These are phyloP conservation scores for Ectemnius continuus DNA, from an alignment of 2,888 invertebrate genomes.

Conservation along the genomic window DNA sequence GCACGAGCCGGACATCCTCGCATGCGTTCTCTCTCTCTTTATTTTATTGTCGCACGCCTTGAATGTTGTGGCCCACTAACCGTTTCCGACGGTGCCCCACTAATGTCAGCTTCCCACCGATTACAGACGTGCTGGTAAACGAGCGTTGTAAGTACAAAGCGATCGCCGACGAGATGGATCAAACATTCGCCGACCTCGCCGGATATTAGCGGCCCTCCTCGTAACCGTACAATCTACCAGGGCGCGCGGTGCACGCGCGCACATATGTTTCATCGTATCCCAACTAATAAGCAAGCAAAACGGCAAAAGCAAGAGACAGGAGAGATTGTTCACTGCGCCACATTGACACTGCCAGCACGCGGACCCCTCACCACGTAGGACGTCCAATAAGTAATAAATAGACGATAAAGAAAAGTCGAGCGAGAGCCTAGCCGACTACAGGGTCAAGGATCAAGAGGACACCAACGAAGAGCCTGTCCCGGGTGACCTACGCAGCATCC, in stretches of 20 bases:
- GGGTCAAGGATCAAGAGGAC: conserved; percentile 25
- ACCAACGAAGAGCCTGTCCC: conserved; percentile 14
- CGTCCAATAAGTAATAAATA: conserved; percentile 24
- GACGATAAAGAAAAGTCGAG: conserved; percentile 14
- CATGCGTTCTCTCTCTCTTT: conserved; percentile 55
- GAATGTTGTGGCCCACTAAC: conserved; percentile 40
- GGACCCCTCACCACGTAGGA: conserved; percentile 49
- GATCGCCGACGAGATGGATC: conserved; percentile 98
- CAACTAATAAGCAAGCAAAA: conserved; percentile 29
- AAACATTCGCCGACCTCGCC: conserved; percentile 96
- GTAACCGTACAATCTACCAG: conserved; percentile 29
- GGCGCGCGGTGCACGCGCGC: conserved; percentile 17
- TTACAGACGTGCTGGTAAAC: conserved; percentile 91
- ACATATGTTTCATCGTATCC: conserved; percentile 8
- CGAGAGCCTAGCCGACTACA: conserved; percentile 11
- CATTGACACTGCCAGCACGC: conserved; percentile 61
- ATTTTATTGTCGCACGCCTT: conserved; percentile 19
- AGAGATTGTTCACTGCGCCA: conserved; percentile 46
- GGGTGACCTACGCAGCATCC: conserved; percentile 32
- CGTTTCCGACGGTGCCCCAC: conserved; percentile 50
- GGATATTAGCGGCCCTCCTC: conserved; percentile 83
- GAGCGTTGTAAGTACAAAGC: conserved; percentile 98
- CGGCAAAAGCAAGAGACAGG: conserved; percentile 8
- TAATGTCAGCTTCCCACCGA: conserved; percentile 63
- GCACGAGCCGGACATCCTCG: conserved; percentile 40